phyloP scores from a whole-genome alignment of 1,140 invertebrate species.

The Antheraea pernyi region DNA sequence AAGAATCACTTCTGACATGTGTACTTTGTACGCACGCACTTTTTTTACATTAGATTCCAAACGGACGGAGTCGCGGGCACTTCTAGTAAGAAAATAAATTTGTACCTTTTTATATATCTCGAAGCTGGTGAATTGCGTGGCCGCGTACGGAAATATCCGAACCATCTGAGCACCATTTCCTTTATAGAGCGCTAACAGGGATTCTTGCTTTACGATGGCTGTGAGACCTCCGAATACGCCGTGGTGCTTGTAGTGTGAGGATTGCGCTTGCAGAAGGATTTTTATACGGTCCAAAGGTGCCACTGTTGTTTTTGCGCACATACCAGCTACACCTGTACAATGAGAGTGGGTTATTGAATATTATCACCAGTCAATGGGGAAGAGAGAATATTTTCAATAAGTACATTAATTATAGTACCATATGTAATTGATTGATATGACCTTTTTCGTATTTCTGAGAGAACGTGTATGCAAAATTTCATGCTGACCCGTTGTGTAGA shows the following conservation, averaged over 20 bases:
- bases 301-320: conserved; percentile 96
- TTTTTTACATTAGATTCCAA: too few species aligned
- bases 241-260: conserved; percentile 89
- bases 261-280: conserved; percentile 95
- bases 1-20: too few species aligned
- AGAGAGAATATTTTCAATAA: not conserved
- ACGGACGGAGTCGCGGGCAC: too few species aligned
- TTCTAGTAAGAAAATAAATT: not conserved
- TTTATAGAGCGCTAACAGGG: conserved; percentile 91
- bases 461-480: too few species aligned
- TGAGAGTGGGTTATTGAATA: not conserved
- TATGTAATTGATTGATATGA: too few species aligned
- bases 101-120: conserved; percentile 93
- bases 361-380: not conserved
- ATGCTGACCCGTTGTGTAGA: too few species aligned
- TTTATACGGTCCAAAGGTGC: conserved; percentile 97
- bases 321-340: conserved; percentile 91
- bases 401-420: too few species aligned
- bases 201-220: conserved; percentile 89
- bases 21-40: too few species aligned
- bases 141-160: conserved; percentile 96
- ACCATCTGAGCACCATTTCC: conserved; percentile 98
- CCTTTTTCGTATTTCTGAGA: too few species aligned
- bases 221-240: conserved; percentile 89
- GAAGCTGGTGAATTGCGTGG: conserved; percentile 97